Conservation (phyloP, 2,113 vertebrate genomes). For the Ctenomys sociabilis region DNA sequence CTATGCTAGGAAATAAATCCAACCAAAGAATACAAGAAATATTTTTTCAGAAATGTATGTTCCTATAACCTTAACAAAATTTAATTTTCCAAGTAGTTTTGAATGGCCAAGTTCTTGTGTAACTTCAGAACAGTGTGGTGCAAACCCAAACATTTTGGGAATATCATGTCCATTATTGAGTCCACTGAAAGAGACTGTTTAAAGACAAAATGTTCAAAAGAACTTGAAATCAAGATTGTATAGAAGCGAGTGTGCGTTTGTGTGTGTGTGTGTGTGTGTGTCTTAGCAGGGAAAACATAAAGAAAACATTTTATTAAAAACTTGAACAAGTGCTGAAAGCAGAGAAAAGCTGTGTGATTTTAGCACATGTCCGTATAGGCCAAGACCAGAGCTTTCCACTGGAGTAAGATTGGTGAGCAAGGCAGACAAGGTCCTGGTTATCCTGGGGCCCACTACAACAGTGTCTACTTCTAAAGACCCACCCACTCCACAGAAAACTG, state of each 20-base stretch:
- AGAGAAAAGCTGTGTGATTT: background rate
- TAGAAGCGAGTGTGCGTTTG: no score
- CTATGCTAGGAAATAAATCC: background rate
- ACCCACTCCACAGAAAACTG: background rate
- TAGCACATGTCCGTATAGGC: background rate
- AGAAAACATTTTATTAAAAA: background rate
- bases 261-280: background rate
- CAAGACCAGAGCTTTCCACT: background rate
- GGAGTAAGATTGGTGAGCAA: background rate
- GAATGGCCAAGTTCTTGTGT: background rate
- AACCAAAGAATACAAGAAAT: background rate
- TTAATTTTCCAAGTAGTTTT: background rate
- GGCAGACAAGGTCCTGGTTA: background rate
- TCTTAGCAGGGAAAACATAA: background rate
- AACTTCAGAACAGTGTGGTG: conserved; percentile 4
- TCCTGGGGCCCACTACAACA: background rate
- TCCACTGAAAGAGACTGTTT: background rate
- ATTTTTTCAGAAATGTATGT: background rate
- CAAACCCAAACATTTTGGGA: background rate
- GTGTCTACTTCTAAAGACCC: background rate
- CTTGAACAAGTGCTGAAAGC: background rate
- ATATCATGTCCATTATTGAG: background rate
- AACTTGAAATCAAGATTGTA: background rate
- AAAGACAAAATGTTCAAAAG: conserved; percentile 2
- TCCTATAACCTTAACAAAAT: background rate